Conservation (phyloP, 2,797 vertebrate genomes). For the Myotis planiceps region DNA sequence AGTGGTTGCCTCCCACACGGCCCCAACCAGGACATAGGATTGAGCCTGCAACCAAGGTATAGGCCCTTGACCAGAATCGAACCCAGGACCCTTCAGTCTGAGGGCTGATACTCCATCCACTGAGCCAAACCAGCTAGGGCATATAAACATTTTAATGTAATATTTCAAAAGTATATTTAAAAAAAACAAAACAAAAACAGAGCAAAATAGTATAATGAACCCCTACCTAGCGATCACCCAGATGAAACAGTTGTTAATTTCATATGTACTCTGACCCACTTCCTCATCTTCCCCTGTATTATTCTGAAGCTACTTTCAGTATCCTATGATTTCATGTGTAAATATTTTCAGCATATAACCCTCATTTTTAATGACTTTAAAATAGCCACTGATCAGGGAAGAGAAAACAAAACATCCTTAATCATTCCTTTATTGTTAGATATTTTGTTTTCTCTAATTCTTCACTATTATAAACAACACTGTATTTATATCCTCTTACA, state of each 20-base stretch:
- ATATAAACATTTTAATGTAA: not conserved
- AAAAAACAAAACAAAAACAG: not conserved
- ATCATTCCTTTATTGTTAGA: not conserved
- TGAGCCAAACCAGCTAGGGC: no score
- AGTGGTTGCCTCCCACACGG: no score
- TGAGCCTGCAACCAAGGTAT: no score
- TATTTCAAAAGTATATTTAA: not conserved
- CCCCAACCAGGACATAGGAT: no score
- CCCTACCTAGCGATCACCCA: not conserved
- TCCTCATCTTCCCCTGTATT: not conserved
- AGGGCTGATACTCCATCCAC: no score
- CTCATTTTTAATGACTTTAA: not conserved
- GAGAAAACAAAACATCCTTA: not conserved
- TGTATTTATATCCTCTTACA: not conserved
- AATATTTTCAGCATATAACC: not conserved
- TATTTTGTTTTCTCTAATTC: conserved; percentile 10
- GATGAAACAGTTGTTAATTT: not conserved
- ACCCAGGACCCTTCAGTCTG: no score
- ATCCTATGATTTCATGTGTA: not conserved
- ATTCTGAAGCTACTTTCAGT: conserved; percentile 16
- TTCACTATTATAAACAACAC: not conserved
- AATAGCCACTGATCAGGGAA: not conserved
- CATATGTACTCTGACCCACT: not conserved
- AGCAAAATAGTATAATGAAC: not conserved
- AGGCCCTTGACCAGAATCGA: no score